phyloP scores from a whole-genome alignment of 2,113 vertebrate species.

The Arizona elegans region DNA sequence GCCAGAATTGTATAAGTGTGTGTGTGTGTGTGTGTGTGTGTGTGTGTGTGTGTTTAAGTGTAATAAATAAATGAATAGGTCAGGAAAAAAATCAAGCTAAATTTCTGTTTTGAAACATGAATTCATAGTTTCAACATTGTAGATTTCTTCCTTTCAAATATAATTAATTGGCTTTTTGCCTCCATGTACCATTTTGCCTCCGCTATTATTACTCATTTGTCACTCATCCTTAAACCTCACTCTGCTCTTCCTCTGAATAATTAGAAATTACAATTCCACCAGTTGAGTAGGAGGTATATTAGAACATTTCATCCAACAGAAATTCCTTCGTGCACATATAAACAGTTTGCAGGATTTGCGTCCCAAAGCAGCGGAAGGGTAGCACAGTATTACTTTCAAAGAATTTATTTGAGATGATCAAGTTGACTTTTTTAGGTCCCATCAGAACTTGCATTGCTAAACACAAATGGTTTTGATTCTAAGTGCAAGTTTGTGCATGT shows the following conservation, averaged over 20 bases:
- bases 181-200: conserved; percentile 10
- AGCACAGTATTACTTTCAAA: conserved; percentile 1
- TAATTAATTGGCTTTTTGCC: neutral
- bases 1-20: neutral
- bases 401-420: neutral
- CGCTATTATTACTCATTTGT: conserved; percentile 1
- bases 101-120: neutral
- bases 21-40: neutral
- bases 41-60: neutral
- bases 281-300: neutral
- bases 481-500: conserved; percentile 1
- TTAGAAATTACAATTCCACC: neutral
- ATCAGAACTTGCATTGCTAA: conserved; percentile 2
- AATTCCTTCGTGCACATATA: neutral
- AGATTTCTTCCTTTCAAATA: conserved; percentile 19
- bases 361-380: conserved; percentile 8
- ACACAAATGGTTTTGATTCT: conserved; percentile 20
- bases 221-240: conserved; percentile 11
- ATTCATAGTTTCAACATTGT: conserved; percentile 1
- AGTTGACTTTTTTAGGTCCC: conserved; percentile 12
- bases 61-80: neutral
- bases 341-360: conserved; percentile 14
- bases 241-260: conserved; percentile 9
- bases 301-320: neutral
- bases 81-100: neutral